Base-by-base conservation (phyloP, 1,140 invertebrate genomes). In the Dicyema japonicum region DNA sequence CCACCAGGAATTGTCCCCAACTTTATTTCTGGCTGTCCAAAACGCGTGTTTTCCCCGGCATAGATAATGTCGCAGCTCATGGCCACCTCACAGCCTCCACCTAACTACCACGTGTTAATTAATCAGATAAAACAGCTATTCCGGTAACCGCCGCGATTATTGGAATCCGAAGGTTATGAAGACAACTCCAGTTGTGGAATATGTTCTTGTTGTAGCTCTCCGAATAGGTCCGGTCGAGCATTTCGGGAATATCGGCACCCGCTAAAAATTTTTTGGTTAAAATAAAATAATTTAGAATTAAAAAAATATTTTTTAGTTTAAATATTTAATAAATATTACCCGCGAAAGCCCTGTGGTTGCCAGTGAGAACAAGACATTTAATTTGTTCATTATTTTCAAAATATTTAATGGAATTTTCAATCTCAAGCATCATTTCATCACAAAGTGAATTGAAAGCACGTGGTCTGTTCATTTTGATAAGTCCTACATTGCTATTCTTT, bases 11-110 rank as follows among this genome's bases (percentile, higher is more conserved):
- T 90, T 0, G 78, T 90, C 13, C 82, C 85, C 38, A 94, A 62
- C 13, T 64, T 60, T 39, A 97, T 85, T 60, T 97, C 85, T 2
- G 85, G 85, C 45, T 94, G 85, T 1, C 75, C 78, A 52, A 97
- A 94, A 44, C 69, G 72, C 7, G 85, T 82, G 39, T 76, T 85
- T 33, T 92, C 78, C 2, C 80, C 76, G 3, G 85, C 85, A 50
- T 90, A 88, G 36, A 94, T 88, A 12, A 94, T 90, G 43, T 97
- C 85, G 47, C 82, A 92, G 65, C 92, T 80, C 80, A 94, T 90
- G 1, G 82, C 80, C 15, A 94, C 39, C 50, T 97, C 85, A 54
- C 76, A 90, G 1, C 85, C 85, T 27, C 85, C 85, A 15, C 85
- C 80, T 7, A 90, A n/a, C n/a, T n/a, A n/a, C n/a, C n/a, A n/a